phyloP scores from a whole-genome alignment of 2,113 vertebrate species.

The Pseudorasbora parva region DNA sequence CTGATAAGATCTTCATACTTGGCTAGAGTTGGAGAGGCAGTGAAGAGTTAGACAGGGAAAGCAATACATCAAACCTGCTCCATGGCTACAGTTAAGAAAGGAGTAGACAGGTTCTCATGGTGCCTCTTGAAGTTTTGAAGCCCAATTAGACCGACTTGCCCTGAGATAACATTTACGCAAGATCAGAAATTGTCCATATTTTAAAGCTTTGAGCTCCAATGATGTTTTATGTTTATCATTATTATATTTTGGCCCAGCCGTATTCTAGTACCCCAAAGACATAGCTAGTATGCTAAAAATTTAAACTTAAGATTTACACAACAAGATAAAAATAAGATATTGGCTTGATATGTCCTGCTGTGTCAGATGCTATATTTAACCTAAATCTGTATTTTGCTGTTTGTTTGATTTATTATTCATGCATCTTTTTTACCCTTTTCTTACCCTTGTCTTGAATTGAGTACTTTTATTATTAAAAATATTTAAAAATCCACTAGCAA shows the following conservation, averaged over 20 bases:
- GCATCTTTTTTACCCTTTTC: neutral
- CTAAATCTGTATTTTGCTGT: neutral
- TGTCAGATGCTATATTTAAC: neutral
- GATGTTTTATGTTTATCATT: neutral
- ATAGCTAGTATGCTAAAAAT: neutral
- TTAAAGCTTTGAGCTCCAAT: neutral
- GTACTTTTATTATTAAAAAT: neutral
- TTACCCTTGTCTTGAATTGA: neutral
- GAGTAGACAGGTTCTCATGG: constrained; percentile 53
- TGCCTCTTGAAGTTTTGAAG: constrained; percentile 51
- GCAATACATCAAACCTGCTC: constrained; percentile 64
- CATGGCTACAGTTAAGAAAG: constrained; percentile 36
- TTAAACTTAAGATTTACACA: neutral
- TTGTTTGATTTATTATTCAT: neutral
- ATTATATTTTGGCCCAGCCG: neutral
- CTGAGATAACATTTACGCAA: no score
- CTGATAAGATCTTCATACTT: constrained; percentile 70
- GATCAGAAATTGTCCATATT: neutral
- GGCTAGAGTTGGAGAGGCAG: constrained; percentile 63
- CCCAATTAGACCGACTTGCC: constrained; percentile 48
- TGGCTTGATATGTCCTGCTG: neutral
- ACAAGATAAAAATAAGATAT: neutral
- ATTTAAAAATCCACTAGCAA: no score
- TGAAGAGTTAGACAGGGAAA: constrained; percentile 62
- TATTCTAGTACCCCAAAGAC: no score